A percentile compares a stretch with the other conserved stretches of the same genome.
Conservation (phyloP, 2,888 invertebrate genomes). For the Agonopterix subpropinquella region DNA sequence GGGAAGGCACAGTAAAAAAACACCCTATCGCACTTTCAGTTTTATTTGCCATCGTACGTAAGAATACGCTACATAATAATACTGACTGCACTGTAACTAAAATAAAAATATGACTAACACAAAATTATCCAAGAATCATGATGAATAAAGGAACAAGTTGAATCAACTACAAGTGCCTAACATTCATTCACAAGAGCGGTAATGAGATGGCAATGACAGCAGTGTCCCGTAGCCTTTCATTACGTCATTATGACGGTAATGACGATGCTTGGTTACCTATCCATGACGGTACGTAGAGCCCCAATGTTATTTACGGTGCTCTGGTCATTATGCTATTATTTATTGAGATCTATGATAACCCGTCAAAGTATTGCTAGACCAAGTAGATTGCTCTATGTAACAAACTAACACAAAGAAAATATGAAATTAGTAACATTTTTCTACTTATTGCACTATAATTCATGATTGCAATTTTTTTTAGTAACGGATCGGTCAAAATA, state of each 20-base stretch:
- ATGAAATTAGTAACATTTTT: too few relatives aligned
- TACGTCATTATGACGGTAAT: conserved; percentile 40
- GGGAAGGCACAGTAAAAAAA: too few relatives aligned
- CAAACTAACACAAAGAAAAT: too few relatives aligned
- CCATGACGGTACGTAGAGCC: background rate
- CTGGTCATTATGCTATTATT: conserved; percentile 20
- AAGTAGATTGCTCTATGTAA: background rate
- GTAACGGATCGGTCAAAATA: too few relatives aligned
- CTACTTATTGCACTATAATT: too few relatives aligned
- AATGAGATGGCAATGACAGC: conserved; percentile 35
- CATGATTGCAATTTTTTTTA: too few relatives aligned
- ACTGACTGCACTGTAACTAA: background rate
- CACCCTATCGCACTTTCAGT: too few relatives aligned
- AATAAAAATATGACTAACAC: background rate
- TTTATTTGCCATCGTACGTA: background rate
- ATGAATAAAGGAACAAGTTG: conserved; percentile 16
- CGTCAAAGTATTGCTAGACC: conserved; percentile 13
- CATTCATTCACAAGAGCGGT: conserved; percentile 21
- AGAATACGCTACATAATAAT: background rate
- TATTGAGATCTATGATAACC: conserved; percentile 25
- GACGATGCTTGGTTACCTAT: conserved; percentile 14
- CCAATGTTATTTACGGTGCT: conserved; percentile 1
- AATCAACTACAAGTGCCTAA: conserved; percentile 14
- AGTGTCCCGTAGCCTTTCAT: conserved; percentile 29
- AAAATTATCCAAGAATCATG: conserved; percentile 21